Conservation (phyloP, 2,888 invertebrate species). For the Melinopterus prodromus region DNA sequence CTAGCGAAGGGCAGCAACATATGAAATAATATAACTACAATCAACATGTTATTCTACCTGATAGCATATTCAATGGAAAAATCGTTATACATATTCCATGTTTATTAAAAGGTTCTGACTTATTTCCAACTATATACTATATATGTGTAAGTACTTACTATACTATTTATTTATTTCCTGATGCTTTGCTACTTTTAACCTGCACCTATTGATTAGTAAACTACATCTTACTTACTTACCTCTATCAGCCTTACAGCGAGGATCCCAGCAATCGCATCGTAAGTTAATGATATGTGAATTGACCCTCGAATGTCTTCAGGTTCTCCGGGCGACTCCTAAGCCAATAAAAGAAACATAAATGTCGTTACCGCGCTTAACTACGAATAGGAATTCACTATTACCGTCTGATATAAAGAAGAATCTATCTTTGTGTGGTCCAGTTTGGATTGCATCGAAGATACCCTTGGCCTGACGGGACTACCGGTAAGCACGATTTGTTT, state of each 20-base stretch:
- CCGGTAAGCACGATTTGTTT: constrained; percentile 66
- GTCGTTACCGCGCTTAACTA: too few relatives aligned
- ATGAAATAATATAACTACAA: too few relatives aligned
- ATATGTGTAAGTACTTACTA: too few relatives aligned
- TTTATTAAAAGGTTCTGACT: too few relatives aligned
- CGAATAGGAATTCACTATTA: constrained; percentile 44
- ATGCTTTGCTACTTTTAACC: too few relatives aligned
- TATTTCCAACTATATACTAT: too few relatives aligned
- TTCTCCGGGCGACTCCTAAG: constrained; percentile 46
- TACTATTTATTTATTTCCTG: too few relatives aligned
- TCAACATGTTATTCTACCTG: too few relatives aligned
- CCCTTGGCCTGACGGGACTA: constrained; percentile 60
- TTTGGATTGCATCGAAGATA: constrained; percentile 70
- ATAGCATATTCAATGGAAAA: too few relatives aligned
- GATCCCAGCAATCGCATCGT: constrained; percentile 70
- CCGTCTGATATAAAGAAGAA: constrained; percentile 65
- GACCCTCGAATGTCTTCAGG: constrained; percentile 67
- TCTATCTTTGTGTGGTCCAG: constrained; percentile 71
- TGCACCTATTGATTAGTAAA: not conserved
- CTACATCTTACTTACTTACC: constrained; percentile 55
- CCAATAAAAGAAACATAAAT: constrained; percentile 15
- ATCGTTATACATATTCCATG: too few relatives aligned
- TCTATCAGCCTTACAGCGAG: constrained; percentile 71
- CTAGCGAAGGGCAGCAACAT: too few relatives aligned
- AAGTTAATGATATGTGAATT: constrained; percentile 68